Conservation (phyloP, 2,888 invertebrate species). For the Ariolimax columbianus region DNA sequence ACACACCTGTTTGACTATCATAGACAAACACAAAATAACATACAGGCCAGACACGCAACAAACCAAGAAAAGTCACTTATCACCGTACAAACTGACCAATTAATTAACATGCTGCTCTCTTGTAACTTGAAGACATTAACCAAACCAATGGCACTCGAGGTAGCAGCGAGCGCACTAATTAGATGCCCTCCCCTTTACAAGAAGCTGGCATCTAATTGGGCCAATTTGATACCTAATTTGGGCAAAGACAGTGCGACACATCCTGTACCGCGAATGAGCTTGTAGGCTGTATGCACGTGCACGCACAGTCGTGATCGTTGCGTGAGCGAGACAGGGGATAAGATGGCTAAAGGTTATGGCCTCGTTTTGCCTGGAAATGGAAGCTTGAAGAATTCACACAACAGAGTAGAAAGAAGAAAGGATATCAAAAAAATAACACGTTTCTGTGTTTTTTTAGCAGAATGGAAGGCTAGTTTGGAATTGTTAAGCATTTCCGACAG, state of each 20-base stretch:
- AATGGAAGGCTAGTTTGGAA: too few species aligned
- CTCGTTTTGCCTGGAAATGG: too few species aligned
- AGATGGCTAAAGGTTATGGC: not conserved
- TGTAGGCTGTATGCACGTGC: slow-evolving; percentile 36
- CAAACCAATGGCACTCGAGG: slow-evolving; percentile 32
- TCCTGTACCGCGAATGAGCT: slow-evolving; percentile 20
- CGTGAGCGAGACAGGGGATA: slow-evolving; percentile 15
- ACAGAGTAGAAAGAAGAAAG: not conserved
- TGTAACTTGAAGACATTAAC: slow-evolving; percentile 9
- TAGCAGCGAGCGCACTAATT: slow-evolving; percentile 31
- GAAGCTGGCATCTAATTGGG: slow-evolving; percentile 40
- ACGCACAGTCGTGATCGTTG: slow-evolving; percentile 12
- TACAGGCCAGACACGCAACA: not conserved
- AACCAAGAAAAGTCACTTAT: not conserved
- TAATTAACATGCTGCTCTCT: slow-evolving; percentile 17
- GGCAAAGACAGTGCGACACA: slow-evolving; percentile 38
- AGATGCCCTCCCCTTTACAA: slow-evolving; percentile 12
- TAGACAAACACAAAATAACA: not conserved
- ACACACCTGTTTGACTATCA: not conserved
- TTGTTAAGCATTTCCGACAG: too few species aligned
- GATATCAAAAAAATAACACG: not conserved
- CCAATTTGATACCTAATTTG: slow-evolving; percentile 44
- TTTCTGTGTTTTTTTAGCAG: too few species aligned
- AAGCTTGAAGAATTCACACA: too few species aligned
- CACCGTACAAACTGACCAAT: not conserved